Conservation (phyloP, 2,797 vertebrate species). For the Darevskia mixta region DNA sequence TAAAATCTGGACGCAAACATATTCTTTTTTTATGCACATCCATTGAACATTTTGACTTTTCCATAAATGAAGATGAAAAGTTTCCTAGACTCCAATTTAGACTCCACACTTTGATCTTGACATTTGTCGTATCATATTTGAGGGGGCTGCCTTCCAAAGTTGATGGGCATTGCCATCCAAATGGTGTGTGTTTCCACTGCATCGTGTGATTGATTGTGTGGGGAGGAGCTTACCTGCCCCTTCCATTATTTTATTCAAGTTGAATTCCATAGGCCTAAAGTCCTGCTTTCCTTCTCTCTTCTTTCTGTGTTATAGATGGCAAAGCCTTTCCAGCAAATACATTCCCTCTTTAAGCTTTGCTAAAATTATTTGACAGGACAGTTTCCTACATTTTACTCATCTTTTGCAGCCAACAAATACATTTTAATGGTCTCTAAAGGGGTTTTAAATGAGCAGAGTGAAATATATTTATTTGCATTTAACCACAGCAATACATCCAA, state of each 20-base stretch:
- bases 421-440: constrained; percentile 26
- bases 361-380: constrained; percentile 62
- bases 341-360: constrained; percentile 61
- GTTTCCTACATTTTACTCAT: constrained; percentile 61
- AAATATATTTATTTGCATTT: constrained; percentile 65
- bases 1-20: no score
- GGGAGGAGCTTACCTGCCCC: no score
- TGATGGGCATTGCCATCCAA: no score
- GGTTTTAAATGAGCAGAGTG: constrained; percentile 55
- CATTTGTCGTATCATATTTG: background rate
- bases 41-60: background rate
- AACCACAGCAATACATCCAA: constrained; percentile 39
- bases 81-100: background rate
- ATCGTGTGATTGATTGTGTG: no score
- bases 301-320: constrained; percentile 40
- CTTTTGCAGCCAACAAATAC: constrained; percentile 44
- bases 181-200: no score
- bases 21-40: background rate
- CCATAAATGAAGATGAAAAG: background rate
- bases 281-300: constrained; percentile 51
- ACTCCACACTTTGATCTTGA: background rate
- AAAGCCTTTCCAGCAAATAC: constrained; percentile 59
- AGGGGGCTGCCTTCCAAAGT: no score
- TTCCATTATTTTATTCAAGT: no score
- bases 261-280: no score